These are phyloP conservation scores for Galemys pyrenaicus DNA, from an alignment of 2,113 vertebrate genomes.

Conservation along the genomic window DNA sequence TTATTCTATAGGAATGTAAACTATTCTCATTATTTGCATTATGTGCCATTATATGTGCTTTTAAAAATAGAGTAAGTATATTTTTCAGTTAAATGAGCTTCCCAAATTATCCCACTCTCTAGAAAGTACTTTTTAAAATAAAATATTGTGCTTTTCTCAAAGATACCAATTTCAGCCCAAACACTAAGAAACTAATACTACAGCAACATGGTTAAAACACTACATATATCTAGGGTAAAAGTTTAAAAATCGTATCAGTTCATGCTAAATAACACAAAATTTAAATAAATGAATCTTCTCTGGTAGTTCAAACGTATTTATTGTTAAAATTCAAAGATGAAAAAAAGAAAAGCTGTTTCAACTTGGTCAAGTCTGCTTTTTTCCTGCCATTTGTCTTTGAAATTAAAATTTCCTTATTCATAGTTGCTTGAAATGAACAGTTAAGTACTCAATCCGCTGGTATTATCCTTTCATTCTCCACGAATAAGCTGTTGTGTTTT, in stretches of 20 bases:
- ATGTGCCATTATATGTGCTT: slow-evolving; percentile 42
- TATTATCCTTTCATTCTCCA: not conserved
- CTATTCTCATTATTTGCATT: not conserved
- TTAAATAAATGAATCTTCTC: not conserved
- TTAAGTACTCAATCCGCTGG: not conserved
- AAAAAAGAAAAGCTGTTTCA: not conserved
- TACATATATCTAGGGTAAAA: not conserved
- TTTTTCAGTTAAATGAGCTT: slow-evolving; percentile 56
- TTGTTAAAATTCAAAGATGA: not conserved
- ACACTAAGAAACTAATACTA: accelerated
- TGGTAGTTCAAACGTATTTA: not conserved
- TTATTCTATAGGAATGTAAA: slow-evolving; percentile 16
- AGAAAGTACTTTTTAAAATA: slow-evolving; percentile 16
- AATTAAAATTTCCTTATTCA: not conserved
- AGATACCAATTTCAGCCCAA: not conserved
- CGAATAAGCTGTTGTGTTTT: slow-evolving; percentile 8
- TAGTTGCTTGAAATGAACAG: slow-evolving; percentile 38
- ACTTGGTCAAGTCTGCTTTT: not conserved
- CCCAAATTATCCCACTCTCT: slow-evolving; percentile 20
- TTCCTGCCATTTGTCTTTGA: not conserved
- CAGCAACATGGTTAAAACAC: not conserved
- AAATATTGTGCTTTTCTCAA: not conserved
- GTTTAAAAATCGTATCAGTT: not conserved
- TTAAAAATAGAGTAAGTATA: not conserved
- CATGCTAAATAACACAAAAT: not conserved